Percentiles rank a stretch among this genome's conserved stretches.
Evolutionary conservation across 2,888 invertebrate genomes (phyloP).

Genomic region (Steromphala cineraria): DNA sequence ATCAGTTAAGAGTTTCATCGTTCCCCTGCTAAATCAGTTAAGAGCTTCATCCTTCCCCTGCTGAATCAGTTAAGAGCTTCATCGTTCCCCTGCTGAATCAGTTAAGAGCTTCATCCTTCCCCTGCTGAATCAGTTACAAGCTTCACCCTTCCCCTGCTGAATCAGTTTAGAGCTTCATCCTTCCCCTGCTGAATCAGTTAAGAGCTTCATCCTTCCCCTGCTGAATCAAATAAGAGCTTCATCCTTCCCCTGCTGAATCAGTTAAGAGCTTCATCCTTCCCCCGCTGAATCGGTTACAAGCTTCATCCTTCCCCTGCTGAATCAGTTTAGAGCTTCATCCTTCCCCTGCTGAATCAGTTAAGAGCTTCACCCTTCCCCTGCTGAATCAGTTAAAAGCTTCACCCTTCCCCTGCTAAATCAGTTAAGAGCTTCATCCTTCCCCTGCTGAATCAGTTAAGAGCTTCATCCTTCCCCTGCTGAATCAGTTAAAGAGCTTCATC

Average conservation of each 20-base stretch:
- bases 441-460: neutral
- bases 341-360: neutral
- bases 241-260: neutral
- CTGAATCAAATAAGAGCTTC: too few species aligned
- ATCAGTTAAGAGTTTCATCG: neutral
- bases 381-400: neutral
- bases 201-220: neutral
- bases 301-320: neutral
- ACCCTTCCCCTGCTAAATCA: neutral
- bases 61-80: too few species aligned
- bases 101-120: too few species aligned
- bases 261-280: too few species aligned
- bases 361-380: neutral
- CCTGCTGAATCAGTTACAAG: too few species aligned
- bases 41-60: neutral
- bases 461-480: neutral
- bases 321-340: neutral
- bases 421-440: neutral
- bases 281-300: too few species aligned
- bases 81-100: neutral
- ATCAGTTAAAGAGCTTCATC: too few species aligned
- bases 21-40: neutral
- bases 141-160: neutral
- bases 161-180: neutral
- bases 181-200: neutral